A percentile compares a stretch with the other conserved stretches of the same genome.
phyloP scores from a whole-genome alignment of 2,888 invertebrate genomes.

The Tryphoninae sp. region DNA sequence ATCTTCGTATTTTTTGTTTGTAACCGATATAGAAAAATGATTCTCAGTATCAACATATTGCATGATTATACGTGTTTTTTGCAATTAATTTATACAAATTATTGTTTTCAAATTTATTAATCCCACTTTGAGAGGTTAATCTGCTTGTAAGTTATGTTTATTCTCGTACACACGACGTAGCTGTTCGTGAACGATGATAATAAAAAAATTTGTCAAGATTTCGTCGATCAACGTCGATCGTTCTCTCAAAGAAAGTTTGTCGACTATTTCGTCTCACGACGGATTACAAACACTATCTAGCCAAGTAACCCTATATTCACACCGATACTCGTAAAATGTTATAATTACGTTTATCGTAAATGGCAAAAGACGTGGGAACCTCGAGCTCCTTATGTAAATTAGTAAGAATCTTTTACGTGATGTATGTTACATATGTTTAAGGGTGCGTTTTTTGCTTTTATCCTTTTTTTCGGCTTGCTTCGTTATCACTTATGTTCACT shows the following conservation, averaged over 20 bases:
- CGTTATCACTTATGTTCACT: conserved; percentile 34
- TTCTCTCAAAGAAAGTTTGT: conserved; percentile 6
- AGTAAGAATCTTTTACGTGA: conserved; percentile 61
- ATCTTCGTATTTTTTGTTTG: not conserved
- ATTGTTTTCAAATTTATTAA: not conserved
- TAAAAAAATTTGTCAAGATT: conserved; percentile 22
- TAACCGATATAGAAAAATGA: conserved; percentile 8
- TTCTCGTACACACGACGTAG: not conserved
- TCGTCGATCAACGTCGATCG: conserved; percentile 26
- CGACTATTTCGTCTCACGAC: conserved; percentile 10
- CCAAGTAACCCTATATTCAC: conserved; percentile 73
- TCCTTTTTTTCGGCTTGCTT: conserved; percentile 39
- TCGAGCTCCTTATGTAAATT: conserved; percentile 12
- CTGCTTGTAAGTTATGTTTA: conserved; percentile 24
- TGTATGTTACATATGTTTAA: conserved; percentile 73
- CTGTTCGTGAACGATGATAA: conserved; percentile 22
- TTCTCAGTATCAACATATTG: conserved; percentile 19
- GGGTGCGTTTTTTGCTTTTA: conserved; percentile 28
- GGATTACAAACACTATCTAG: conserved; percentile 71
- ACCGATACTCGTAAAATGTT: conserved; percentile 70
- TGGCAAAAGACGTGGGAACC: conserved; percentile 57
- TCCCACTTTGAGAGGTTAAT: not conserved
- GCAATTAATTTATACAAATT: conserved; percentile 51
- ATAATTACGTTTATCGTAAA: conserved; percentile 54
- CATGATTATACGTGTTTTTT: conserved; percentile 26